Conservation (phyloP, 2,113 vertebrate genomes). For the Misgurnus mizolepis region DNA sequence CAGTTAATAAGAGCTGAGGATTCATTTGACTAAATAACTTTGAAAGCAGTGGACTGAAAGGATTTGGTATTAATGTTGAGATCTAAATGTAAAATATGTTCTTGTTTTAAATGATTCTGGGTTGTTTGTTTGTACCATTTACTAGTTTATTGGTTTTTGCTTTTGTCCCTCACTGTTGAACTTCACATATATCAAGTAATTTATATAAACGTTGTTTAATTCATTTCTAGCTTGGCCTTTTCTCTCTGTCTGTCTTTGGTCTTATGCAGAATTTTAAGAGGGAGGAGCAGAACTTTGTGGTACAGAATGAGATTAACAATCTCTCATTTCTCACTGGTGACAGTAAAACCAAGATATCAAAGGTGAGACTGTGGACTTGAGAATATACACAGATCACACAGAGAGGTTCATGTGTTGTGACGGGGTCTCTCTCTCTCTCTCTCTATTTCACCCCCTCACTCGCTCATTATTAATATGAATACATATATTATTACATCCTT, state of each 20-base stretch:
- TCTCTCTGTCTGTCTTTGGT: neutral
- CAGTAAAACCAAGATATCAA: constrained; percentile 97
- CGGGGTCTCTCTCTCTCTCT: neutral
- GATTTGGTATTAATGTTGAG: no score
- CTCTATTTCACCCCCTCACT: neutral
- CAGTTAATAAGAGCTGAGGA: no score
- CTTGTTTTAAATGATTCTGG: no score
- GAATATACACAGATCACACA: neutral
- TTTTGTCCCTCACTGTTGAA: no score
- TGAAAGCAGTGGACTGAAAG: no score
- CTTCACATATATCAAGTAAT: no score
- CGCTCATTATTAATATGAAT: neutral
- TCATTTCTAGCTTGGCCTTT: neutral
- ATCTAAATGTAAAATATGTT: no score
- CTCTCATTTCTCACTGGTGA: constrained; percentile 97
- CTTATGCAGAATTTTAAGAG: constrained; percentile 92
- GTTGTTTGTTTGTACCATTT: no score
- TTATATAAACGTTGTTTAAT: no score
- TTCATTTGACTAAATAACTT: no score
- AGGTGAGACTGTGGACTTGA: constrained; percentile 73
- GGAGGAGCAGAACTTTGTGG: constrained; percentile 99
- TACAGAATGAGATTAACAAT: constrained; percentile 99
- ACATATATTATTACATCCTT: no score
- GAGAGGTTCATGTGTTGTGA: neutral
- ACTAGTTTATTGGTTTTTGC: no score